Base-by-base conservation (phyloP, 2,888 invertebrate species). In the Pterobdella sp. region DNA sequence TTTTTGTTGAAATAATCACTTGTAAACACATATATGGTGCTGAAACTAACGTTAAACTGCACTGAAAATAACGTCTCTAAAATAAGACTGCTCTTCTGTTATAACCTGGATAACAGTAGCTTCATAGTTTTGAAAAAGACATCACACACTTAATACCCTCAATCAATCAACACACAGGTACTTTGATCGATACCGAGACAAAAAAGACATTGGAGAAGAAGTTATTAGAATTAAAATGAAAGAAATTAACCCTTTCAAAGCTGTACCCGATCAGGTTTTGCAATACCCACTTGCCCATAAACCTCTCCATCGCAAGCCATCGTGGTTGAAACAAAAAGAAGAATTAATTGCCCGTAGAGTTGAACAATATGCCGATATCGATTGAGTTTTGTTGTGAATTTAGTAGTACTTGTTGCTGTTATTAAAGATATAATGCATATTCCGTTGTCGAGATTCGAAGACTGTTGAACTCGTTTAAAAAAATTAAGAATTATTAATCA, bases 161-260 rank as follows among this genome's bases (percentile, higher is more conserved):
- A 10, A 29, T 22, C 18, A 3, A 14, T 4, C 32, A 26, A 60
- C 72, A 22, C 52, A 35, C 80, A 88, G 87, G 69, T 97, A 96
- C 84, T 87, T 97, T 88, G 96, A 98, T 82, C 90, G 89, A 80
- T 94, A 96, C 82, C 88, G 94, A 77, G 93, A 96, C 84, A 89
- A 90, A 0, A 93, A 94, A 82, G 89, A 94, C 80, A 88, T 97
- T 1, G 90, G 90, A 76, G 92, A 93, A 82, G 93, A 95, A 82
- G 91, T 90, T 81, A 85, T 96, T 73, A 81, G 91, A 75, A 88
- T 89, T 72, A 91, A 94, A 82, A 84, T 98, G 73, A 89, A 90
- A 78, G 32, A 35, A 31, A 87, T 88, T 73, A 87, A 88, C 72
- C 89, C 93, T 85, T 94, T 95, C 0, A 94, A 94, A 81, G 76